phyloP scores from a whole-genome alignment of 2,797 vertebrate species.

The Eupleurogrammus muticus region DNA sequence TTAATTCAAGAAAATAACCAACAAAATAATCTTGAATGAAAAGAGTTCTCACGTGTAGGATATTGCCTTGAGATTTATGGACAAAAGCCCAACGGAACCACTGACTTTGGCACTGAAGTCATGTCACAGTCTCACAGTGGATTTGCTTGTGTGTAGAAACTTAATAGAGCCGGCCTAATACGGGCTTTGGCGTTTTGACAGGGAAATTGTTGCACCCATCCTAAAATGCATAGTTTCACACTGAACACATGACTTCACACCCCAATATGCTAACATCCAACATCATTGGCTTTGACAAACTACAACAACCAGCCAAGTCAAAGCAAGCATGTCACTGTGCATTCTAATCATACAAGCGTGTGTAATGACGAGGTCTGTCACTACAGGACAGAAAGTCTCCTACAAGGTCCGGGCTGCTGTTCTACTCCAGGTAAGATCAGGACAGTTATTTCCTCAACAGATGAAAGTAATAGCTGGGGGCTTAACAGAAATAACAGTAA shows the following conservation, averaged over 20 bases:
- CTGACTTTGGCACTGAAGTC: background rate
- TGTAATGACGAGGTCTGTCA: background rate
- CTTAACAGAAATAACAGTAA: background rate
- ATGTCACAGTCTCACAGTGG: background rate
- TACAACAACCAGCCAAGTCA: background rate
- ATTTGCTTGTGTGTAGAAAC: background rate
- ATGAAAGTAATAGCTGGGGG: constrained; percentile 11
- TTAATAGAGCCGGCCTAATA: background rate
- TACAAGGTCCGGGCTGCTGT: background rate
- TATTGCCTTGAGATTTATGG: no score
- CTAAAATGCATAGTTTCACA: background rate
- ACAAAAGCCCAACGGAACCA: background rate
- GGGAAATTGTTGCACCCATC: background rate
- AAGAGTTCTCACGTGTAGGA: no score
- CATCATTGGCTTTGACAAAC: background rate
- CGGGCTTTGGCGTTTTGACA: background rate
- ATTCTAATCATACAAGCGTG: background rate
- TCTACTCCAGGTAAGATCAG: background rate
- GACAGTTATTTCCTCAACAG: constrained; percentile 19
- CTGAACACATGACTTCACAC: background rate
- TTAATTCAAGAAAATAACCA: no score
- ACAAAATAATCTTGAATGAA: no score
- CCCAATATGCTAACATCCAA: background rate
- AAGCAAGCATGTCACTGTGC: background rate
- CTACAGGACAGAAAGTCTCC: background rate